phyloP scores from a whole-genome alignment of 1,140 invertebrate genomes.

The Drosophila elegans region DNA sequence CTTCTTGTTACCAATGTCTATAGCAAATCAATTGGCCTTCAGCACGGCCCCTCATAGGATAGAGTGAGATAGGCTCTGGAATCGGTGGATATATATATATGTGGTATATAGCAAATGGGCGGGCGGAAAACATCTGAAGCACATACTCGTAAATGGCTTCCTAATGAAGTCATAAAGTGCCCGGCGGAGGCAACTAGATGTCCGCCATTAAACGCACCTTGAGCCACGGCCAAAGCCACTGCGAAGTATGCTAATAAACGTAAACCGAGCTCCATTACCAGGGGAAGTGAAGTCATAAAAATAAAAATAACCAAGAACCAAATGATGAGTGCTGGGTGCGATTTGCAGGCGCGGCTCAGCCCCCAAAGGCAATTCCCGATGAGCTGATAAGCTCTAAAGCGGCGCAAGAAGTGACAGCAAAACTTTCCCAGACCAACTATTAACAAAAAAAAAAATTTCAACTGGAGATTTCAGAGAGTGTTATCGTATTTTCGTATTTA shows the following conservation, averaged over 20 bases:
- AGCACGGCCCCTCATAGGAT: constrained; percentile 25
- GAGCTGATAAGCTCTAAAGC: constrained; percentile 42
- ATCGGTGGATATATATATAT: constrained; percentile 10
- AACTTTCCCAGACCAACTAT: constrained; percentile 20
- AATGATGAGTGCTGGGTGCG: constrained; percentile 37
- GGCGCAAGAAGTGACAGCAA: constrained; percentile 24
- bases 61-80: neutral
- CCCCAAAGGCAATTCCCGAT: constrained; percentile 28
- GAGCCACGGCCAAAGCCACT: constrained; percentile 57
- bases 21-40: constrained; percentile 78
- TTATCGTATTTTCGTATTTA: too few relatives aligned
- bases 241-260: constrained; percentile 80
- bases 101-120: constrained; percentile 9
- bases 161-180: constrained; percentile 80
- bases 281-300: constrained; percentile 68
- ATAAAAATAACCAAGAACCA: constrained; percentile 43
- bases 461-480: neutral
- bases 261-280: constrained; percentile 70
- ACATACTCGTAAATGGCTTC: constrained; percentile 66
- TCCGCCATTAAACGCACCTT: constrained; percentile 75
- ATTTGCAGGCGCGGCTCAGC: constrained; percentile 6
- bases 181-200: constrained; percentile 63
- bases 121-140: constrained; percentile 20
- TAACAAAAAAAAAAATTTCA: constrained; percentile 2
- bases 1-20: constrained; percentile 39